phyloP scores from a whole-genome alignment of 2,888 invertebrate genomes.

The Hypolimnas misippus region DNA sequence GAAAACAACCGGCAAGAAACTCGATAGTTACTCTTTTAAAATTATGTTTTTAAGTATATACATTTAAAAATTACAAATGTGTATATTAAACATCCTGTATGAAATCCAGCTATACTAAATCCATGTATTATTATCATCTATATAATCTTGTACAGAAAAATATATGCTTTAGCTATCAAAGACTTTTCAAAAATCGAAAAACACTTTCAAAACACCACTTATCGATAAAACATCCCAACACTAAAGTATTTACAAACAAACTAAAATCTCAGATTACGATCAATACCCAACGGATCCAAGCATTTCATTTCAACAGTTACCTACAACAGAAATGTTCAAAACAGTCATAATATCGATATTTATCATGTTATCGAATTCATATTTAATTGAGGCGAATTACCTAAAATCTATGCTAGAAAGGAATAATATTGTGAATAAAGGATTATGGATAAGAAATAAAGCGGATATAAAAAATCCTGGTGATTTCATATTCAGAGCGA shows the following conservation, averaged over 20 bases:
- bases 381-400: constrained; percentile 50
- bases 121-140: no score
- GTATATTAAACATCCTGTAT: no score
- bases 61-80: no score
- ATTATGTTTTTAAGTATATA: no score
- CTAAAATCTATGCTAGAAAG: constrained; percentile 54
- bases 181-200: no score
- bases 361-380: constrained; percentile 45
- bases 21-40: no score
- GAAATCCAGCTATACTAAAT: no score
- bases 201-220: neutral
- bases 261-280: constrained; percentile 49
- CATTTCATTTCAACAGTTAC: constrained; percentile 44
- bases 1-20: no score
- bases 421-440: constrained; percentile 71
- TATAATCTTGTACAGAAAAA: no score
- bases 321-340: constrained; percentile 57
- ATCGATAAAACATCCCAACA: constrained; percentile 30
- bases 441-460: constrained; percentile 58
- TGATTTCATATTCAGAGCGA: constrained; percentile 61
- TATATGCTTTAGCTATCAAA: no score
- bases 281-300: constrained; percentile 48
- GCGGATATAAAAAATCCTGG: constrained; percentile 48
- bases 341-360: constrained; percentile 51
- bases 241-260: constrained; percentile 59